Percentiles rank a stretch among this genome's conserved stretches.
These are phyloP conservation scores for Phyllostomus hastatus DNA, from an alignment of 2,113 vertebrate species.

Conservation along the genomic window DNA sequence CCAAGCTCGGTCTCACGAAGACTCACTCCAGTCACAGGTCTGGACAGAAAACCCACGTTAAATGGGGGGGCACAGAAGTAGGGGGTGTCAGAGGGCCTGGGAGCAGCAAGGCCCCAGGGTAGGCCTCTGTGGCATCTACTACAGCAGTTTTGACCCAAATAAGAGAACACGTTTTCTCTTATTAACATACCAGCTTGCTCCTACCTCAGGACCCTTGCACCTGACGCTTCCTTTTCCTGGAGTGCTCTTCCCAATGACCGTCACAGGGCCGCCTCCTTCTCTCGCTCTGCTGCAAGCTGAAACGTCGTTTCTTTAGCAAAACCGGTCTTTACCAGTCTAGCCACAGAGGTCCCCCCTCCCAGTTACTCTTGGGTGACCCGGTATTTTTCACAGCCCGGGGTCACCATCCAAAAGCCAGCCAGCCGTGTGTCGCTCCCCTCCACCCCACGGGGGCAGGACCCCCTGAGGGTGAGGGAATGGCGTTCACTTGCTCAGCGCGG, in stretches of 20 bases:
- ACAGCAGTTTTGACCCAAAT: not conserved
- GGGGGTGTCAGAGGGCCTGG: accelerated
- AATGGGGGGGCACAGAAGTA: not conserved
- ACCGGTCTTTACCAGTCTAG: not conserved
- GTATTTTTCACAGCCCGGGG: not conserved
- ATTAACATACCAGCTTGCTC: not conserved
- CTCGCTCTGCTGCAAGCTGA: not conserved
- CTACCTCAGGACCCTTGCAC: not conserved
- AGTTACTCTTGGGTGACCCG: not conserved
- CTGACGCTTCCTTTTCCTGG: not conserved
- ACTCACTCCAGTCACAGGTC: not conserved
- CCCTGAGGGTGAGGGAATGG: not conserved
- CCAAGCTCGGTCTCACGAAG: not conserved
- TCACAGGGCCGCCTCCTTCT: not conserved
- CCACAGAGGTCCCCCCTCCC: not conserved
- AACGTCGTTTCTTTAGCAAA: not conserved
- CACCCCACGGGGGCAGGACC: accelerated
- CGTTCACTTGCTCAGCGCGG: accelerated
- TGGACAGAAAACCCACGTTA: not conserved
- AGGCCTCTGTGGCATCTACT: not conserved
- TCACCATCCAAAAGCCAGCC: not conserved
- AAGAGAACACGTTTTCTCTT: too few species aligned
- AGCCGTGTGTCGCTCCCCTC: not conserved
- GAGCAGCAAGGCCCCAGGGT: not conserved
- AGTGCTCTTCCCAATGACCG: not conserved